Base-by-base conservation (phyloP, 2,888 invertebrate genomes). In the Leucoptera coffeella region DNA sequence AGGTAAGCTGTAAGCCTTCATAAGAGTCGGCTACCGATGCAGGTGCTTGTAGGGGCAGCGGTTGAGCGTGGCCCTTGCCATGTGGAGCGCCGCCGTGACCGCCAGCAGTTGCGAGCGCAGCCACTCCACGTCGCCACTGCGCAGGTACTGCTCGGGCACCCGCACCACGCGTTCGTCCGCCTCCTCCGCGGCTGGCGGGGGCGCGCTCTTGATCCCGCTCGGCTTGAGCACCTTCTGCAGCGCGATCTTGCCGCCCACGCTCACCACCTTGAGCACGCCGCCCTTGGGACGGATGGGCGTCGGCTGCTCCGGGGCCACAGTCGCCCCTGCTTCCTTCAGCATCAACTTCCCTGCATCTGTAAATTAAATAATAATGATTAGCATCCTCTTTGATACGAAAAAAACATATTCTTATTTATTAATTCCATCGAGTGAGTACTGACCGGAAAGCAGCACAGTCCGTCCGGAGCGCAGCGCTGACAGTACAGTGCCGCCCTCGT, bases 391-490 rank as follows among this genome's bases (percentile, higher is more conserved):
- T 10, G n/a, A 21, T n/a, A 21, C 4, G 5, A 11, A 10, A 21
- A 8, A 8, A 17, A 17, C 17, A 5, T 17, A 8, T 7, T 7
- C 17, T 17, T 17, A 17, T 17, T 7, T 8, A 17, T 17, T 8
- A 17, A 17, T 7, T 8, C 5, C 17, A 8, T 17, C 8, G 5
- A 17, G 12, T 12, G 11, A 12, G 29, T 11, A 32, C 23, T 30
- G 47, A 80, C 80, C 80, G 32, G 86, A 91, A 25, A 92, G 74
- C 35, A 89, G 82, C 28, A 92, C 78, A 32, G 86, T 86, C 44
- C 90, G 82, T 1, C 92, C 92, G 53, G 82, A 85, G 61, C 87
- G 85, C 50, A 93, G 76, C 15, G 89, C 90, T 31, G 78, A 82
- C 36, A 83, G 82, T 30, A 90, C 78, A 64, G 84, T 56, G 65